phyloP scores from a whole-genome alignment of 2,888 invertebrate species.

The Thereva unica region DNA sequence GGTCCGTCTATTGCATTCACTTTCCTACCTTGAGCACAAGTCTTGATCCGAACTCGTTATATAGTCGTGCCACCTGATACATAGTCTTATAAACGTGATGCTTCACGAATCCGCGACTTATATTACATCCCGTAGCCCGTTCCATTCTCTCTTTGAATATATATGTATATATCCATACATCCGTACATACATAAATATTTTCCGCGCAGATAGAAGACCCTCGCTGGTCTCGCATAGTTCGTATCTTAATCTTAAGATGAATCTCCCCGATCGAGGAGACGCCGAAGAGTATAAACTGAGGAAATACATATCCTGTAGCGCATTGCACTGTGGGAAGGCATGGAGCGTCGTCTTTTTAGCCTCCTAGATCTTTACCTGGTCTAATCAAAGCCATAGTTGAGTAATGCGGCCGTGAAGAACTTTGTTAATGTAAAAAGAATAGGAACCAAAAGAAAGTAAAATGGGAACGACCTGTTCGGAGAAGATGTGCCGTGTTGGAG shows the following conservation, averaged over 20 bases:
- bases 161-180: no score
- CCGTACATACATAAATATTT: no score
- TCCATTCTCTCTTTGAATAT: no score
- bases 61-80: background rate
- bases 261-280: constrained; percentile 8
- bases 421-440: constrained; percentile 7
- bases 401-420: constrained; percentile 20
- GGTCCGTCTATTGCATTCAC: constrained; percentile 34
- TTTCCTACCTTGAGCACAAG: constrained; percentile 23
- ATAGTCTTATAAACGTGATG: constrained; percentile 7
- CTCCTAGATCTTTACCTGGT: background rate
- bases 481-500: background rate
- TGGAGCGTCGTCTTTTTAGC: no score
- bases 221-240: no score
- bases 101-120: constrained; percentile 16
- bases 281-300: constrained; percentile 12
- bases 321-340: constrained; percentile 20
- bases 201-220: no score
- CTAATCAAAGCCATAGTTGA: constrained; percentile 12
- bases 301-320: constrained; percentile 16
- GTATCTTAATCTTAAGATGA: background rate
- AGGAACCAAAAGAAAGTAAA: constrained; percentile 36
- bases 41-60: background rate
- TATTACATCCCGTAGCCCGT: background rate
- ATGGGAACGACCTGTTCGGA: constrained; percentile 15